A percentile compares a stretch with the other conserved stretches of the same genome.
These are phyloP conservation scores for Drosophila nigromelanica DNA, from an alignment of 1,140 invertebrate species.

Conservation along the genomic window DNA sequence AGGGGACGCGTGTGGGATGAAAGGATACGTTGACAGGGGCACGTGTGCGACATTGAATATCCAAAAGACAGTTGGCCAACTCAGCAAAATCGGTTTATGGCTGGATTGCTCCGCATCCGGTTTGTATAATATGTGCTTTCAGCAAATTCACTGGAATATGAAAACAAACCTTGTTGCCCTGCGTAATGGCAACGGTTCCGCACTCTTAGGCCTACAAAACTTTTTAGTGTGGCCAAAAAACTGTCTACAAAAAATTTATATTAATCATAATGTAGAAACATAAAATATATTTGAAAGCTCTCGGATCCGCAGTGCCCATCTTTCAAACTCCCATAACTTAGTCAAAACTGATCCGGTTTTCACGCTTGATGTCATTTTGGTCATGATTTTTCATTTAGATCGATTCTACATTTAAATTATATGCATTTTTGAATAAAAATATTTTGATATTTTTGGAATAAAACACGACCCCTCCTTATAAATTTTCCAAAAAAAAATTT, in stretches of 20 bases:
- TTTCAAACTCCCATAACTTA: no score
- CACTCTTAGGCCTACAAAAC: background rate
- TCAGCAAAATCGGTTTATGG: constrained; percentile 45
- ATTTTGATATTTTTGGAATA: no score
- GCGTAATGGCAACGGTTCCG: background rate
- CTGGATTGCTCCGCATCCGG: constrained; percentile 8
- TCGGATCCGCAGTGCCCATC: no score
- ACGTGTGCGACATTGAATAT: constrained; percentile 34
- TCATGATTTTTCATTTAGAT: no score
- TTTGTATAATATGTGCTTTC: constrained; percentile 23
- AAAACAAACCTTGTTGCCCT: constrained; percentile 12
- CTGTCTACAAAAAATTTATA: background rate
- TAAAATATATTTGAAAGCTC: background rate
- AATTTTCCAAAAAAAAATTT: no score
- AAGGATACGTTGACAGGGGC: constrained; percentile 15
- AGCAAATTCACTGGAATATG: constrained; percentile 11
- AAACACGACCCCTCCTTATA: no score
- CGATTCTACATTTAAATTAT: no score
- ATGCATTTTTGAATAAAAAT: no score
- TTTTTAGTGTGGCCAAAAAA: background rate
- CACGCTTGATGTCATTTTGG: no score
- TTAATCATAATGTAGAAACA: background rate
- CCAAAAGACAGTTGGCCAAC: constrained; percentile 21
- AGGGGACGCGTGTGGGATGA: background rate
- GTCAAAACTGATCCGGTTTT: no score